phyloP scores from a whole-genome alignment of 2,888 invertebrate species.

The Xylota sylvarum region DNA sequence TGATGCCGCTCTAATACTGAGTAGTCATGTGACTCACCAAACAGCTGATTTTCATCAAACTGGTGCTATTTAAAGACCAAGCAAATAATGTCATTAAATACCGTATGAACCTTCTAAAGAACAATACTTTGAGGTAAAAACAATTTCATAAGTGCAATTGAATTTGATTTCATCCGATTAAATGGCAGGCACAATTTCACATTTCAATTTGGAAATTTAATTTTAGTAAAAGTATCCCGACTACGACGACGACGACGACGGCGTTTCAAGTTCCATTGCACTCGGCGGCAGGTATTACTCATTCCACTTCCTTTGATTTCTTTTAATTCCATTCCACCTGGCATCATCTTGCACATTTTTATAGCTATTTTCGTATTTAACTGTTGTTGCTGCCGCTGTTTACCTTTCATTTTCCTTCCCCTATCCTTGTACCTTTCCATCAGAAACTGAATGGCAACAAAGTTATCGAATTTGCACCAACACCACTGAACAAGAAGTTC shows the following conservation, averaged over 20 bases:
- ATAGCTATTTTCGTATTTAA: slow-evolving; percentile 60
- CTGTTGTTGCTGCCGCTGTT: slow-evolving; percentile 59
- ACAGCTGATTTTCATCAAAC: no score
- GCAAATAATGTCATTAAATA: no score
- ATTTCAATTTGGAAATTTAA: slow-evolving; percentile 51
- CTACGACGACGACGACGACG: neutral
- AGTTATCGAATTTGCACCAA: slow-evolving; percentile 66
- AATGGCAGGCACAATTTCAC: slow-evolving; percentile 48
- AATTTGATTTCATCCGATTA: slow-evolving; percentile 43
- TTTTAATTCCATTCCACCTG: slow-evolving; percentile 65
- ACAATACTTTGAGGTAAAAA: neutral
- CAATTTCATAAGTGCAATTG: slow-evolving; percentile 57
- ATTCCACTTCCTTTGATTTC: slow-evolving; percentile 49
- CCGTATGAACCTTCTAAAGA: no score
- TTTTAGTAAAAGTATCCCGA: slow-evolving; percentile 48
- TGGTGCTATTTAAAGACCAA: no score
- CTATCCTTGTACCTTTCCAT: slow-evolving; percentile 3
- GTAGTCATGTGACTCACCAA: no score
- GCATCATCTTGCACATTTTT: slow-evolving; percentile 56
- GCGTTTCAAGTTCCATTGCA: slow-evolving; percentile 56
- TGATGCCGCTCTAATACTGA: no score
- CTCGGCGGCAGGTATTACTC: slow-evolving; percentile 62
- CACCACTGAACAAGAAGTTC: slow-evolving; percentile 18
- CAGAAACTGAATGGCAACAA: slow-evolving; percentile 57
- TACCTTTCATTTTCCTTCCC: slow-evolving; percentile 44